Conservation (phyloP, 1,140 invertebrate genomes). For the Zophobas atratus region DNA sequence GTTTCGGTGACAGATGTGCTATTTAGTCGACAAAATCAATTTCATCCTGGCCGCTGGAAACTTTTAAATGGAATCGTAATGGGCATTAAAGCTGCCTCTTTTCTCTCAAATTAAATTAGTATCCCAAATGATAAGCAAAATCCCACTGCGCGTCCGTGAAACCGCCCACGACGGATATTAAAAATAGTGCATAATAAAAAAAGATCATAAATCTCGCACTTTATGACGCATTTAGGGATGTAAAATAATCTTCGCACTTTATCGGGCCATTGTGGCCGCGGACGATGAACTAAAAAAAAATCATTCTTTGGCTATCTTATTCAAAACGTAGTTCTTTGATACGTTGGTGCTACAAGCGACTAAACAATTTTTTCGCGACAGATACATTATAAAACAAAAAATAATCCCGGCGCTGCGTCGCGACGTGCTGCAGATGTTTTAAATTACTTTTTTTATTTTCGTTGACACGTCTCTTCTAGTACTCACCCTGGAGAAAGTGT, state of each 20-base stretch:
- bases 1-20: no score
- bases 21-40: no score
- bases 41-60: no score
- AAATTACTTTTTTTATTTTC: not conserved
- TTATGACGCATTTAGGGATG: slow-evolving; percentile 14
- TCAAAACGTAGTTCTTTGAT: not conserved
- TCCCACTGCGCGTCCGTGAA: not conserved
- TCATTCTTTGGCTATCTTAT: not conserved
- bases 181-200: slow-evolving; percentile 35
- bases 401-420: no score
- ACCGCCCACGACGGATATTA: slow-evolving; percentile 22
- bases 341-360: not conserved
- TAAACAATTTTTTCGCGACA: no score
- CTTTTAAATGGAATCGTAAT: no score
- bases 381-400: no score
- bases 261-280: not conserved
- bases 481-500: slow-evolving; percentile 61
- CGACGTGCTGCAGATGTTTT: not conserved
- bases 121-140: not conserved
- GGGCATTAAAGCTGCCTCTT: no score
- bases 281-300: slow-evolving; percentile 1
- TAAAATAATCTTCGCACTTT: slow-evolving; percentile 26
- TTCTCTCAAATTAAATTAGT: no score
- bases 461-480: slow-evolving; percentile 2
- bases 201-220: not conserved